Conservation (phyloP, 1,140 invertebrate genomes). For the Babylonia areolata region DNA sequence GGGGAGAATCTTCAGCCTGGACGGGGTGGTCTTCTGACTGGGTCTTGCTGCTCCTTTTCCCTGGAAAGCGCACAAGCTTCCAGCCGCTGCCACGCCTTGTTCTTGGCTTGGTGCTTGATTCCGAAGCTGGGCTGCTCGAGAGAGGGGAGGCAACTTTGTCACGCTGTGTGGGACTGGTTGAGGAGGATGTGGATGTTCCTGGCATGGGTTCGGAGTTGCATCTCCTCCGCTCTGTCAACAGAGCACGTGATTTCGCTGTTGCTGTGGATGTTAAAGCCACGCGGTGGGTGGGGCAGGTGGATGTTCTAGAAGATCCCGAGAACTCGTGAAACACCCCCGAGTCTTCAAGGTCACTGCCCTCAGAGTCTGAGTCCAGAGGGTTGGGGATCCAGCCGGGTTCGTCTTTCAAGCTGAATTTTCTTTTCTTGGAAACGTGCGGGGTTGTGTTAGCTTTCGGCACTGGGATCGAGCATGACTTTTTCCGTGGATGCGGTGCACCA, state of each 20-base stretch:
- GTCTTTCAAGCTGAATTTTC: conserved; percentile 1
- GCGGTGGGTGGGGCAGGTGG: neutral
- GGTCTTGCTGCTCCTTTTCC: neutral
- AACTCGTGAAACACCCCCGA: neutral
- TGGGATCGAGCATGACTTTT: neutral
- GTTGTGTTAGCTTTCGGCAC: neutral
- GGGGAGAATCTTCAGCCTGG: neutral
- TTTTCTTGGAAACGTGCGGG: neutral
- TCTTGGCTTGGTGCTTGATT: neutral
- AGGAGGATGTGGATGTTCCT: neutral
- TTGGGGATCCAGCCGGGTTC: conserved; percentile 12
- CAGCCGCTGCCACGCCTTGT: neutral
- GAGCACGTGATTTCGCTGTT: neutral
- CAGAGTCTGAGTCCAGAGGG: conserved; percentile 16
- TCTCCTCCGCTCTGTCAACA: neutral
- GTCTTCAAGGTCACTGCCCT: neutral
- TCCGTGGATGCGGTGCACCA: neutral
- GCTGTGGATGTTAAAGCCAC: neutral
- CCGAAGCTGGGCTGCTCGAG: neutral
- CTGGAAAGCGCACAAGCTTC: neutral
- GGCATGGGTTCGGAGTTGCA: neutral
- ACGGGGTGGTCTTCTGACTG: neutral
- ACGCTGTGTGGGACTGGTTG: neutral
- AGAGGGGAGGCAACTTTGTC: neutral
- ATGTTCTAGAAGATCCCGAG: neutral